phyloP scores from a whole-genome alignment of 2,888 invertebrate species.

The Tryphoninae sp. region DNA sequence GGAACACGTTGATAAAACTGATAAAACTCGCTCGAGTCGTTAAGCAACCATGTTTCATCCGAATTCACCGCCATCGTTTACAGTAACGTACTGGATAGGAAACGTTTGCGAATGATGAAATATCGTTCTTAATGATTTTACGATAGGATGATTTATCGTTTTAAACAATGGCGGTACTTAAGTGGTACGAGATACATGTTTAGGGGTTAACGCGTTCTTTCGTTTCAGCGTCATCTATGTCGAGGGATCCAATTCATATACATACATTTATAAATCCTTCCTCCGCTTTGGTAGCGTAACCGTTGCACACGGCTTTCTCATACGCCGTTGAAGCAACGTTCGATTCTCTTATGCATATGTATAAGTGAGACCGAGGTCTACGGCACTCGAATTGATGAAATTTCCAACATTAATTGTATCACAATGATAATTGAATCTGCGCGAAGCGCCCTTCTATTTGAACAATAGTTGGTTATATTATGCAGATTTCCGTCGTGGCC shows the following conservation, averaged over 20 bases:
- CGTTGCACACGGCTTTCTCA: slow-evolving; percentile 21
- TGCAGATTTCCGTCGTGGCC: slow-evolving; percentile 80
- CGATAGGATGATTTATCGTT: no score
- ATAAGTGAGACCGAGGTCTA: slow-evolving; percentile 72
- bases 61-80: no score
- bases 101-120: no score
- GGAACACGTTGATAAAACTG: neutral
- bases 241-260: neutral
- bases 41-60: no score
- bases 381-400: slow-evolving; percentile 81
- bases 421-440: slow-evolving; percentile 82
- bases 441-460: slow-evolving; percentile 80
- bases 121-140: no score
- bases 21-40: slow-evolving; percentile 3
- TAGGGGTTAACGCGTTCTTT: slow-evolving; percentile 14
- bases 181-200: neutral
- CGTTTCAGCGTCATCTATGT: neutral
- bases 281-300: neutral
- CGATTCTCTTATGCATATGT: slow-evolving; percentile 81
- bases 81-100: no score
- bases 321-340: slow-evolving; percentile 71
- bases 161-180: no score
- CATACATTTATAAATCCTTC: neutral
- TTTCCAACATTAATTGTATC: slow-evolving; percentile 82
- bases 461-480: slow-evolving; percentile 82